Percentiles rank a stretch among this genome's conserved stretches.
These are phyloP conservation scores for Myotis planiceps DNA, from an alignment of 2,797 vertebrate genomes.

Conservation along the genomic window DNA sequence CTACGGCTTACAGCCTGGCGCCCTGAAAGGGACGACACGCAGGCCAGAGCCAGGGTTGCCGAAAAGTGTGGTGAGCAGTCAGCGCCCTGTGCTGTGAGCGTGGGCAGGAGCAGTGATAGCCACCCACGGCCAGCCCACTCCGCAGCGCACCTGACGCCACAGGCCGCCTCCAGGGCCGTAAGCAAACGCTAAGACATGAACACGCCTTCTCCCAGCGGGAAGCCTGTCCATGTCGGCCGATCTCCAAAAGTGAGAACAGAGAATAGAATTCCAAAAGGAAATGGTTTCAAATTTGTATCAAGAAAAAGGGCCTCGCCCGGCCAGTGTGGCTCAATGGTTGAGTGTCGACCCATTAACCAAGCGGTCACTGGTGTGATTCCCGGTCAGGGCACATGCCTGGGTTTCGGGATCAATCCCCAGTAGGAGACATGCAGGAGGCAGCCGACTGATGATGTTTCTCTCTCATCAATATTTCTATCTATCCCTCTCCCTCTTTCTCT, in stretches of 20 bases:
- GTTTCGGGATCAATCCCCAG: no score
- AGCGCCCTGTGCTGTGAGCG: slow-evolving; percentile 41
- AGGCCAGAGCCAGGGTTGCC: not conserved
- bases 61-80: not conserved
- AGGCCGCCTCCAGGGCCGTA: not conserved
- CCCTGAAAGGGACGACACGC: not conserved
- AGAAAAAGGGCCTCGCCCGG: not conserved
- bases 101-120: not conserved
- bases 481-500: no score
- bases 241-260: not conserved
- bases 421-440: no score
- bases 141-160: not conserved
- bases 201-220: not conserved
- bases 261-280: not conserved
- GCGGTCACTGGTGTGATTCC: no score
- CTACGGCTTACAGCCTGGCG: not conserved
- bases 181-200: slow-evolving; percentile 7
- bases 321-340: no score
- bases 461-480: no score
- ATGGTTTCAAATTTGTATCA: not conserved
- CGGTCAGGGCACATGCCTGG: no score
- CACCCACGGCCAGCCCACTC: no score
- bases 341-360: no score
- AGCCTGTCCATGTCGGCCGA: not conserved
- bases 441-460: no score